Conservation (phyloP, 2,797 vertebrate genomes). For the Schizothorax lantsangensis region DNA sequence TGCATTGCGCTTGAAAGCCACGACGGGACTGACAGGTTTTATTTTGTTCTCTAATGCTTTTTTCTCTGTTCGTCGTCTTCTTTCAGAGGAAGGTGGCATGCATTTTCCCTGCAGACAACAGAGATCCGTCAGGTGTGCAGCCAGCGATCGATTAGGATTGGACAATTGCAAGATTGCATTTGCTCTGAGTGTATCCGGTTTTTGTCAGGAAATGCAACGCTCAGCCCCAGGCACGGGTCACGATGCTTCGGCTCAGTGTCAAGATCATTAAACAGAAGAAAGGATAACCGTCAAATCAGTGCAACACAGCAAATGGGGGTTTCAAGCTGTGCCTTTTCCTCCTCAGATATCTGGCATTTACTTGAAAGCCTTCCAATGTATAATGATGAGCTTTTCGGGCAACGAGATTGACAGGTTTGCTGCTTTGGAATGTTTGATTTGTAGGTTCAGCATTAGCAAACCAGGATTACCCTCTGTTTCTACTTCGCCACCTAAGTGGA, state of each 20-base stretch:
- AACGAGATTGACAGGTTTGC: slow-evolving; percentile 29
- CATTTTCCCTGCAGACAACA: slow-evolving; percentile 19
- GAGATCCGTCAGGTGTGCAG: slow-evolving; percentile 44
- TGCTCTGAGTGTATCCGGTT: slow-evolving; percentile 35
- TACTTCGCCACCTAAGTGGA: slow-evolving; percentile 33
- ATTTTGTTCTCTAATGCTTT: slow-evolving; percentile 21
- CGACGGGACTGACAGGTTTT: not conserved
- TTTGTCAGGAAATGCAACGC: slow-evolving; percentile 38
- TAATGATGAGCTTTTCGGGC: slow-evolving; percentile 13
- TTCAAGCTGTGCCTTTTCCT: slow-evolving; percentile 18
- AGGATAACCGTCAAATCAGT: slow-evolving; percentile 44
- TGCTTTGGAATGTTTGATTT: slow-evolving; percentile 38
- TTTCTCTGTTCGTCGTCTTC: not conserved
- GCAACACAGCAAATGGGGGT: slow-evolving; percentile 15
- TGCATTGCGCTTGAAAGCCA: not conserved
- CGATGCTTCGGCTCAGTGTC: slow-evolving; percentile 37
- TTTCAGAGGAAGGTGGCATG: slow-evolving; percentile 10
- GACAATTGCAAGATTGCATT: slow-evolving; percentile 49
- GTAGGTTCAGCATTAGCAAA: slow-evolving; percentile 24
- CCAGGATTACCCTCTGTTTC: slow-evolving; percentile 37
- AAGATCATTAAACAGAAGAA: slow-evolving; percentile 51
- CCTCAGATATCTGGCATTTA: slow-evolving; percentile 30
- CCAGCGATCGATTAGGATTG: slow-evolving; percentile 49
- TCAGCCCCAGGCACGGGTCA: slow-evolving; percentile 16
- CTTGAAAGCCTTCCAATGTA: slow-evolving; percentile 33